phyloP scores from a whole-genome alignment of 2,797 vertebrate species.

The Melopsittacus undulatus region DNA sequence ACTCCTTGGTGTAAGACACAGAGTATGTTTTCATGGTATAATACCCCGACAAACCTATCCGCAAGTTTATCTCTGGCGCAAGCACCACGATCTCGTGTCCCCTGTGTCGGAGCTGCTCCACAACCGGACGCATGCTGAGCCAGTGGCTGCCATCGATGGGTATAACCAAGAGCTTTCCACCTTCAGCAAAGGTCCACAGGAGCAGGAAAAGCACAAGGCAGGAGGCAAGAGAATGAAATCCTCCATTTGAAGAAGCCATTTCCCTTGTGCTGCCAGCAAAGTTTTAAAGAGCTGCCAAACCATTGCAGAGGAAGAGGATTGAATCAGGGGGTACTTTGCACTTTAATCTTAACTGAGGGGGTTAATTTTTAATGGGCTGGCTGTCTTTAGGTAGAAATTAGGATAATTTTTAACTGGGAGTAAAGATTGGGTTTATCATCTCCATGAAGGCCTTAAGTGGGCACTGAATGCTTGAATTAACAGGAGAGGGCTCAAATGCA shows the following conservation, averaged over 20 bases:
- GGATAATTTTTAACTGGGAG: conserved; percentile 12
- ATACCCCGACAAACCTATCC: conserved; percentile 73
- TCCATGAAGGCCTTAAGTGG: neutral
- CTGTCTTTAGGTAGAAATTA: neutral
- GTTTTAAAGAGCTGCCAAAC: neutral
- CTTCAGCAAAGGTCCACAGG: conserved; percentile 13
- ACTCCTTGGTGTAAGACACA: conserved; percentile 71
- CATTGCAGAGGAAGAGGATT: accelerated
- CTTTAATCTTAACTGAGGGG: neutral
- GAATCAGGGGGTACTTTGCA: neutral
- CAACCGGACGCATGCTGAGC: conserved; percentile 76
- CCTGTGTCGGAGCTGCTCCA: conserved; percentile 78
- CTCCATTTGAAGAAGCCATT: neutral
- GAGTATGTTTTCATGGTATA: conserved; percentile 77
- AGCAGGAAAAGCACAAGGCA: neutral
- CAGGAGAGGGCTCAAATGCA: neutral
- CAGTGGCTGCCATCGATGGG: conserved; percentile 90
- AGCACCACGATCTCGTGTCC: conserved; percentile 84
- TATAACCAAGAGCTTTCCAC: conserved; percentile 79
- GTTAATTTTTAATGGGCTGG: neutral
- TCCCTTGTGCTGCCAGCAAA: neutral
- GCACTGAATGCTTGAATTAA: neutral
- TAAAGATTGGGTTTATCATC: neutral
- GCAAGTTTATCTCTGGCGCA: conserved; percentile 76
- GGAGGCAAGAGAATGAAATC: neutral